These are phyloP conservation scores for Fringilla coelebs DNA, from an alignment of 2,797 vertebrate genomes.

Conservation along the genomic window DNA sequence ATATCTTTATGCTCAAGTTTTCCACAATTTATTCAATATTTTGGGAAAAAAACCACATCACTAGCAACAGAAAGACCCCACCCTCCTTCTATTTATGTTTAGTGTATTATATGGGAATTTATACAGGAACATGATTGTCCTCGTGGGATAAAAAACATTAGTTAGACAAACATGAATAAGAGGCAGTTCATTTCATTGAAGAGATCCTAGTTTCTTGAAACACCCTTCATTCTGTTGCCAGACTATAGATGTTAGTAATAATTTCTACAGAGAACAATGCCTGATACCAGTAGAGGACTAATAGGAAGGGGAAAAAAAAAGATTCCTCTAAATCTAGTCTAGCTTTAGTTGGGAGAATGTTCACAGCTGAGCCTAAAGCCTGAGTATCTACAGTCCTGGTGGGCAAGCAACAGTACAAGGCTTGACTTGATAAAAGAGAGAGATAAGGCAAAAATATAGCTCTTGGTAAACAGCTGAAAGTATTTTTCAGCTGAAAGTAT, in stretches of 20 bases:
- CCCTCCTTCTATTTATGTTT: neutral
- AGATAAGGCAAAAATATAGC: neutral
- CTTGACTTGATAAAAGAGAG: neutral
- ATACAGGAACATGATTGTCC: neutral
- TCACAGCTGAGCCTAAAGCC: neutral
- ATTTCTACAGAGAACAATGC: neutral
- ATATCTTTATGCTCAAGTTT: neutral
- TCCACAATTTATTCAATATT: neutral
- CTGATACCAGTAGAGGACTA: neutral
- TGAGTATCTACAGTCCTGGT: neutral
- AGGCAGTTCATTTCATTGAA: neutral
- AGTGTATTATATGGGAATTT: neutral
- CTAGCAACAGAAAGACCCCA: rapidly evolving
- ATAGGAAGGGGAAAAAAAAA: rapidly evolving
- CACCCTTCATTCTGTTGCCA: neutral
- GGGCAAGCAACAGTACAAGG: neutral
- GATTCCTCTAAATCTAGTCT: neutral
- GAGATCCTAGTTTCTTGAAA: neutral
- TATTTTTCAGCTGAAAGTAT: neutral
- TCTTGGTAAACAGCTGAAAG: neutral
- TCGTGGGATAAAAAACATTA: neutral
- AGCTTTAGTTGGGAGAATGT: neutral
- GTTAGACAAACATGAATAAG: neutral
- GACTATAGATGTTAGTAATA: neutral
- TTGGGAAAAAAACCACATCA: rapidly evolving